Evolutionary conservation across 1,140 invertebrate genomes (phyloP), one percentile per base, ranked within the genome.

Genomic region (Dreissena polymorpha): DNA sequence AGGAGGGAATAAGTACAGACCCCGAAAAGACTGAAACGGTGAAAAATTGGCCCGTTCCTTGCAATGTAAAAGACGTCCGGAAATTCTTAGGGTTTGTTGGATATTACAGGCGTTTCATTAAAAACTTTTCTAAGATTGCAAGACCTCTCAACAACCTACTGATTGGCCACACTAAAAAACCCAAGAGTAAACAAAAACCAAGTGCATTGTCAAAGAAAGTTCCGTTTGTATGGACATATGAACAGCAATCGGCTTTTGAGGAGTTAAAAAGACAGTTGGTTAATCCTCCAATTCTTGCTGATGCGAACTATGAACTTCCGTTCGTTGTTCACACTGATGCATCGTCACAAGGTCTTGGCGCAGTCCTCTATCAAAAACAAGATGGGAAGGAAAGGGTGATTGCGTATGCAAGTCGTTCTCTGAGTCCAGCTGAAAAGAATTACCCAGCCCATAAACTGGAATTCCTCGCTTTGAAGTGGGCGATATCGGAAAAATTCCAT

Each of bases 51-150:
- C 67, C 39, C 18, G 29, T 27, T 18, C 70, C 70, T 14, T 51
- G 53, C 10, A 21, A 49, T 27, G 14, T 21, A 51, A 73, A 73
- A 53, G 7, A 73, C 16, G 0, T 73, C 29, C 67, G 57, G 85
- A 50, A 83, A 27, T 91, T 92, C 70, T 60, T 91, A 18, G 88
- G 89, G 68, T 83, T 90, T 27, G 70, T 79, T 23, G 76, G 79
- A 21, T 89, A 85, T 65, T 89, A 86, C 70, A 39, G 88, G 55
- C 83, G 84, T 75, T 90, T 88, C 73, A 85, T 90, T 12, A 51
- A 80, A 27, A 73, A 79, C 63, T 90, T 85, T 68, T 70, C 86
- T 49, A 64, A 39, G 16, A 78, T 83, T 67, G 82, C 69, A 23
- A 49, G 71, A 39, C 82, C 74, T 63, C 27, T 84, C 21, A 84